A percentile compares a stretch with the other conserved stretches of the same genome.
phyloP scores from a whole-genome alignment of 2,113 vertebrate species.

The Microtus pennsylvanicus region DNA sequence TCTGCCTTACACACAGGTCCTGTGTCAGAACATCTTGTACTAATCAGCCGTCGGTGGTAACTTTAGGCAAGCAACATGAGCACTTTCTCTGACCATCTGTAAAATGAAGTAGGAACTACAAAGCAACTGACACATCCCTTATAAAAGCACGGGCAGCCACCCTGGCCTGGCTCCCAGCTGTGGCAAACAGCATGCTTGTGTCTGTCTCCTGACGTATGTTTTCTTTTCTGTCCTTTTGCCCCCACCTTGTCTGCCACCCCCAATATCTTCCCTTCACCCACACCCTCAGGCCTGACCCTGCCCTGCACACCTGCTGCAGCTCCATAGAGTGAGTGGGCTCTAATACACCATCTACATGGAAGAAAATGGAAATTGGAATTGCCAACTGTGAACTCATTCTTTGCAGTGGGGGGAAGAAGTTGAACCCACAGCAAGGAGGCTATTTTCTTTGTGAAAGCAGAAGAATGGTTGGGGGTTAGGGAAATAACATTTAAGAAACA shows the following conservation, averaged over 20 bases:
- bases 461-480: constrained; percentile 47
- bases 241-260: constrained; percentile 30
- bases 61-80: constrained; percentile 72
- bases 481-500: constrained; percentile 43
- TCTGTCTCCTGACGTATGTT: constrained; percentile 55
- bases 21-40: constrained; percentile 73
- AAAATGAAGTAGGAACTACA: constrained; percentile 77
- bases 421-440: constrained; percentile 6
- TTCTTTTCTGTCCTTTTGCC: constrained; percentile 66
- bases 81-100: constrained; percentile 78
- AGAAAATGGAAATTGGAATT: constrained; percentile 66
- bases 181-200: constrained; percentile 40
- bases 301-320: constrained; percentile 74
- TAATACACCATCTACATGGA: constrained; percentile 59
- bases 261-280: not conserved
- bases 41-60: constrained; percentile 72
- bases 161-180: constrained; percentile 70
- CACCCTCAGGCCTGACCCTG: constrained; percentile 47
- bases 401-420: constrained; percentile 3
- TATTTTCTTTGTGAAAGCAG: constrained; percentile 53
- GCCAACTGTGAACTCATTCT: constrained; percentile 62
- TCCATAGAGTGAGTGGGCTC: constrained; percentile 70
- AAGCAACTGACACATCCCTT: constrained; percentile 72
- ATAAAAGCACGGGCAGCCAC: constrained; percentile 53
- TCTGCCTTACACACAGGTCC: constrained; percentile 27